Evolutionary conservation across 2,888 invertebrate genomes (phyloP).

Genomic region (Lampropteryx suffumata): DNA sequence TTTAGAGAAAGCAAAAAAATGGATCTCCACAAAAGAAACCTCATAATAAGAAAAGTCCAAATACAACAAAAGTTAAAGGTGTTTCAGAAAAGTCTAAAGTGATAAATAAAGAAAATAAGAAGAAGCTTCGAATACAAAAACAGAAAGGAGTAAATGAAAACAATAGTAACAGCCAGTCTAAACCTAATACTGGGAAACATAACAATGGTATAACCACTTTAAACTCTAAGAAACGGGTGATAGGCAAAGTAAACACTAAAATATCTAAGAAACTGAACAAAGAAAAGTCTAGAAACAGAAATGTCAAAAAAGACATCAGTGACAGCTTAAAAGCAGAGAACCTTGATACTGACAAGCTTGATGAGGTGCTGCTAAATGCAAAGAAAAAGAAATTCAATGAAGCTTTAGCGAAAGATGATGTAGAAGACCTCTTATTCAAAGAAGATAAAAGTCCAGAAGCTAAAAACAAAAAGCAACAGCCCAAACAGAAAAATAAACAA

Average conservation of each 20-base stretch:
- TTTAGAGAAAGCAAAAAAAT: slow-evolving; percentile 9
- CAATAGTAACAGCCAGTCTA: neutral
- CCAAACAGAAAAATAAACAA: neutral
- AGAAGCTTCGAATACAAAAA: neutral
- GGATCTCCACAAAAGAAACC: slow-evolving; percentile 1
- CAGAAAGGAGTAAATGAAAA: neutral
- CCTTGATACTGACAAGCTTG: slow-evolving; percentile 50
- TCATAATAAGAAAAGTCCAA: slow-evolving; percentile 2
- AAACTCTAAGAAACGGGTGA: neutral
- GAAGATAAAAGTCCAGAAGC: slow-evolving; percentile 35
- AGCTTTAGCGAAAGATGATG: slow-evolving; percentile 46
- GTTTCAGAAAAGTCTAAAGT: slow-evolving; percentile 12
- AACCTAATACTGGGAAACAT: neutral
- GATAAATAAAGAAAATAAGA: slow-evolving; percentile 15
- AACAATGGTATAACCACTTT: slow-evolving; percentile 15
- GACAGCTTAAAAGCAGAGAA: slow-evolving; percentile 36
- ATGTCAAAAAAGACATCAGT: slow-evolving; percentile 26
- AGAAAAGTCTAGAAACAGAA: slow-evolving; percentile 15
- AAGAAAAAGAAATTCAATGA: slow-evolving; percentile 61
- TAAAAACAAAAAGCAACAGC: slow-evolving; percentile 13
- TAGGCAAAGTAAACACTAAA: slow-evolving; percentile 1
- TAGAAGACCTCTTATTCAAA: slow-evolving; percentile 45
- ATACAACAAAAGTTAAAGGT: slow-evolving; percentile 4
- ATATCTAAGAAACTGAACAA: slow-evolving; percentile 4
- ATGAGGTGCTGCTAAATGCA: slow-evolving; percentile 54